These are phyloP conservation scores for Epinephelus moara DNA, from an alignment of 2,113 vertebrate genomes.

Conservation along the genomic window DNA sequence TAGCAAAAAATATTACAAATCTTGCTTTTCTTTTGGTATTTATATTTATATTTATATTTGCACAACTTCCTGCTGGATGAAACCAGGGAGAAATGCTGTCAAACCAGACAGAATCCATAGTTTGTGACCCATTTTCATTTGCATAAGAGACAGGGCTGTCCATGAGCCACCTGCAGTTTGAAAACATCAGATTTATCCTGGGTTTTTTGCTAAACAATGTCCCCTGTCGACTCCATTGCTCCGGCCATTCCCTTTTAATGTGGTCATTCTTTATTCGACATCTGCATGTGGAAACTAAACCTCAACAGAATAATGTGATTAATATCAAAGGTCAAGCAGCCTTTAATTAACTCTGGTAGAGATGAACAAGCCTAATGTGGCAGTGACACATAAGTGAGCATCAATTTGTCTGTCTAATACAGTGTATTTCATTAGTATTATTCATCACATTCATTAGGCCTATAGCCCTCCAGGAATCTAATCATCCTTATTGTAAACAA, in stretches of 20 bases:
- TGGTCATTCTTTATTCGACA: neutral
- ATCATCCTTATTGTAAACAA: constrained; percentile 63
- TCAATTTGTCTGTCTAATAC: constrained; percentile 31
- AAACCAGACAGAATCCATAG: neutral
- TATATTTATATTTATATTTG: too few relatives aligned
- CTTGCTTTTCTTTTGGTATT: too few relatives aligned
- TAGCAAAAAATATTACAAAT: neutral
- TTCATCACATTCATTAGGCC: constrained; percentile 52
- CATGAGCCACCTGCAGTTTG: too few relatives aligned
- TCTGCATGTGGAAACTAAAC: constrained; percentile 12
- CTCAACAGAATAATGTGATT: constrained; percentile 23
- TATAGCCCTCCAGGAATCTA: constrained; percentile 38
- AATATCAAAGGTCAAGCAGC: constrained; percentile 51
- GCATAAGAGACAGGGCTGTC: neutral
- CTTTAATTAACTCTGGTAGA: constrained; percentile 40
- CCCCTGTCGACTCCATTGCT: neutral
- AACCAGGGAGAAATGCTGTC: neutral
- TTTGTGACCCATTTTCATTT: neutral
- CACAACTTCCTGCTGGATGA: neutral
- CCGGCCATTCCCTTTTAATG: neutral
- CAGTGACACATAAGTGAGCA: constrained; percentile 32
- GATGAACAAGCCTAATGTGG: constrained; percentile 18
- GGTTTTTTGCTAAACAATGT: neutral
- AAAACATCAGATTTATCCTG: neutral
- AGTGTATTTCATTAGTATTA: constrained; percentile 58